A percentile compares a stretch with the other conserved stretches of the same genome.
These are phyloP conservation scores for Frankliniella fusca DNA, from an alignment of 2,888 invertebrate species.

Conservation along the genomic window DNA sequence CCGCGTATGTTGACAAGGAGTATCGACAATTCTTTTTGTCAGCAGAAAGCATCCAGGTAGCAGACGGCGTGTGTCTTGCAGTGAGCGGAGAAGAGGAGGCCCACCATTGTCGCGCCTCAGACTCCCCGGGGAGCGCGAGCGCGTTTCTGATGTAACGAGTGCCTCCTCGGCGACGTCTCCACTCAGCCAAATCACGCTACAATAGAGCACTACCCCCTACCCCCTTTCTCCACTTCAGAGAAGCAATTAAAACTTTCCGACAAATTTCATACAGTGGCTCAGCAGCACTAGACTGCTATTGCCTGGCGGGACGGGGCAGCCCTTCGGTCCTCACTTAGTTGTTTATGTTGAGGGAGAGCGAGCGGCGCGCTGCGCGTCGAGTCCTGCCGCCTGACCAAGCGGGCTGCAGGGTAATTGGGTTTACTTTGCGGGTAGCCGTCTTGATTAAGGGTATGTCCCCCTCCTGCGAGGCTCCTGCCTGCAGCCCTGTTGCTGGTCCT, in stretches of 20 bases:
- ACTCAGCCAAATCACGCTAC: not conserved
- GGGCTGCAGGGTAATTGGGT: constrained; percentile 12
- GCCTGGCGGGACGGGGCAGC: not conserved
- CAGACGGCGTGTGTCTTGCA: too few species aligned
- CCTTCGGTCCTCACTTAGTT: not conserved
- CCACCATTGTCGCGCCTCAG: too few species aligned
- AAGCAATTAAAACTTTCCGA: constrained; percentile 25
- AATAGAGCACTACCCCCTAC: not conserved
- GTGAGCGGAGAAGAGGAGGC: too few species aligned
- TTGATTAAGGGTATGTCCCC: constrained; percentile 17
- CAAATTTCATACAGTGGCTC: constrained; percentile 13
- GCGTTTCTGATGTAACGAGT: not conserved
- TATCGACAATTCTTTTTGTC: too few species aligned
- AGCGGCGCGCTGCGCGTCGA: not conserved
- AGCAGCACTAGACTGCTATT: not conserved
- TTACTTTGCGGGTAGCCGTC: constrained; percentile 9
- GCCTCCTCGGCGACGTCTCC: not conserved
- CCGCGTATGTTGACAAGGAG: too few species aligned
- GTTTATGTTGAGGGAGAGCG: not conserved
- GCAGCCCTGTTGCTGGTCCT: too few species aligned
- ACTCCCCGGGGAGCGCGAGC: too few species aligned
- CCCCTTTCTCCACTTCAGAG: not conserved
- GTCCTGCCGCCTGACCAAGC: not conserved
- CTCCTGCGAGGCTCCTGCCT: not conserved
- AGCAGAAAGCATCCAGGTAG: too few species aligned